phyloP scores from a whole-genome alignment of 2,113 vertebrate genomes.

The Mandrillus leucophaeus region DNA sequence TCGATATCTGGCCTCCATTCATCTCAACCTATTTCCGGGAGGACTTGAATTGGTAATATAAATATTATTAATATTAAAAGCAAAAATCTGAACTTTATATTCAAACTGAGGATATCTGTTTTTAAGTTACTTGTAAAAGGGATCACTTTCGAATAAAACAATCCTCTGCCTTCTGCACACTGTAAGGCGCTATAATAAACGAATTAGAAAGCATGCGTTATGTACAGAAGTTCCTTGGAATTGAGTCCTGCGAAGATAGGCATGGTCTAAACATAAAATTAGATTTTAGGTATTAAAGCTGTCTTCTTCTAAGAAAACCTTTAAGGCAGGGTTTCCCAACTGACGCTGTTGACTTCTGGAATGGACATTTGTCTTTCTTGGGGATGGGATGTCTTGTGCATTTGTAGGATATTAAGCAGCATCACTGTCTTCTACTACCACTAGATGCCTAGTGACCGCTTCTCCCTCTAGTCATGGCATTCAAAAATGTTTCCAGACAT shows the following conservation, averaged over 20 bases:
- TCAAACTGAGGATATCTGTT: neutral
- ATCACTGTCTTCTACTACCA: neutral
- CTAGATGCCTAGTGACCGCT: neutral
- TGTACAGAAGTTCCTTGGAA: neutral
- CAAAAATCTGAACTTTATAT: neutral
- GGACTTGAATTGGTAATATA: neutral
- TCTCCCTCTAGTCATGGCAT: neutral
- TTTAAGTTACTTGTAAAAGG: neutral
- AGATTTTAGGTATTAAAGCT: neutral
- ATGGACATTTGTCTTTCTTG: neutral
- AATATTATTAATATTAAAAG: neutral
- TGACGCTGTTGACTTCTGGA: neutral
- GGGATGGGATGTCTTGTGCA: neutral
- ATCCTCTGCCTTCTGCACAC: neutral
- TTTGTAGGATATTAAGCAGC: neutral
- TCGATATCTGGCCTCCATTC: neutral
- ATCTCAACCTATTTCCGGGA: neutral
- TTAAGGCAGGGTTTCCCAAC: neutral
- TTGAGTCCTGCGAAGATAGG: neutral
- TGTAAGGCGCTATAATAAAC: neutral
- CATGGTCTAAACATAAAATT: neutral
- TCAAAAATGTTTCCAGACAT: neutral
- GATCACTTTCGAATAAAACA: neutral
- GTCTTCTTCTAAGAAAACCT: neutral
- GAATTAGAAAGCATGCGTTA: neutral